phyloP scores from a whole-genome alignment of 2,797 vertebrate species.

The Craterocephalus amniculus region DNA sequence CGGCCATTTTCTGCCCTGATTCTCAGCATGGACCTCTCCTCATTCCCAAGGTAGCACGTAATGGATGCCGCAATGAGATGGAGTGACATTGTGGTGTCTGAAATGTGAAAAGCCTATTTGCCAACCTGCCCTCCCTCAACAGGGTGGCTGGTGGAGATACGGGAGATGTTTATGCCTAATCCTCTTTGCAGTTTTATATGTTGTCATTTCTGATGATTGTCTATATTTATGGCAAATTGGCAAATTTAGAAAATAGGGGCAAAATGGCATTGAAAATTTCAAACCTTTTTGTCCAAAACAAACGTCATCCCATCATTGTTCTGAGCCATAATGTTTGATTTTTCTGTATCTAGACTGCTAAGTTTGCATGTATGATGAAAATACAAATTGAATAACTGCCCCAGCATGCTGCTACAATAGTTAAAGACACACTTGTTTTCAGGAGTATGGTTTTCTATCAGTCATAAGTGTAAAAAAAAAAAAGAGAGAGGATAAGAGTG shows the following conservation, averaged over 20 bases:
- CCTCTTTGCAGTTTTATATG: conserved; percentile 79
- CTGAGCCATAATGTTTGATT: conserved; percentile 28
- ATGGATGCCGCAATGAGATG: conserved; percentile 82
- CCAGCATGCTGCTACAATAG: conserved; percentile 13
- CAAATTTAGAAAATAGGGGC: conserved; percentile 72
- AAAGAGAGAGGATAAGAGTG: conserved; percentile 9
- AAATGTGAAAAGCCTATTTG: conserved; percentile 83
- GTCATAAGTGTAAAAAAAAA: conserved; percentile 31
- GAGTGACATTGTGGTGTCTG: conserved; percentile 82
- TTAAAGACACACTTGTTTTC: conserved; percentile 32
- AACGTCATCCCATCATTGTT: conserved; percentile 53
- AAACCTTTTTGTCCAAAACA: conserved; percentile 50
- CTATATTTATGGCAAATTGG: conserved; percentile 73
- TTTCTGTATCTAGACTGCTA: conserved; percentile 33
- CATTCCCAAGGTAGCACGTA: conserved; percentile 81
- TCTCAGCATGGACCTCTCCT: conserved; percentile 80
- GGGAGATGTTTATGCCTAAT: conserved; percentile 76
- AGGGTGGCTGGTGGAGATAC: conserved; percentile 65
- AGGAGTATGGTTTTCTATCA: conserved; percentile 44
- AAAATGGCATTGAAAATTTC: conserved; percentile 49
- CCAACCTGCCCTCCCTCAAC: conserved; percentile 71
- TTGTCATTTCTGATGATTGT: conserved; percentile 79
- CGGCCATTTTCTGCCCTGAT: conserved; percentile 83
- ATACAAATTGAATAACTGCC: conserved; percentile 27
- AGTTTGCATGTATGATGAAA: conserved; percentile 31